These are phyloP conservation scores for Pachypsylla venusta DNA, from an alignment of 1,140 invertebrate genomes.

Conservation along the genomic window DNA sequence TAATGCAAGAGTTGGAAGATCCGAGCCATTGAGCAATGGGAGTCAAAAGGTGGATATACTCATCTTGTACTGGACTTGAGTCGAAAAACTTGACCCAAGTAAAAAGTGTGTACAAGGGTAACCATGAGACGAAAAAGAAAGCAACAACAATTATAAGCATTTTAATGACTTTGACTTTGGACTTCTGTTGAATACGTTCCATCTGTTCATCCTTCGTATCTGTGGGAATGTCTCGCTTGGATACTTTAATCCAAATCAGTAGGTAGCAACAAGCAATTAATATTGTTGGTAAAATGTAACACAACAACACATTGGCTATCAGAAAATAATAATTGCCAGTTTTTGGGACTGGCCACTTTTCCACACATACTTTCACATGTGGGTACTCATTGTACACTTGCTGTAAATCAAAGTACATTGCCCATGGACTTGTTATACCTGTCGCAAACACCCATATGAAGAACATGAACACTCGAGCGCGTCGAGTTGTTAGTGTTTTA, in stretches of 20 bases:
- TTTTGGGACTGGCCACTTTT: conserved; percentile 66
- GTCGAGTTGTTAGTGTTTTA: conserved; percentile 71
- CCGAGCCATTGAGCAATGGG: conserved; percentile 94
- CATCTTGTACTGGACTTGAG: conserved; percentile 50
- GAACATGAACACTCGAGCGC: conserved; percentile 71
- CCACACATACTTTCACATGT: conserved; percentile 33
- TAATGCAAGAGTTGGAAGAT: conserved; percentile 90
- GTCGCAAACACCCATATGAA: conserved; percentile 80
- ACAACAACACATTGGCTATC: conserved; percentile 72
- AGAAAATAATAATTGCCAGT: conserved; percentile 74
- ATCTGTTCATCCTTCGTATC: conserved; percentile 82
- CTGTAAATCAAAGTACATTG: conserved; percentile 73
- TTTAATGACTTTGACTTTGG: conserved; percentile 81
- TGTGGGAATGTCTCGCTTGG: conserved; percentile 68
- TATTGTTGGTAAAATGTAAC: conserved; percentile 83
- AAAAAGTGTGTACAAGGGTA: conserved; percentile 83
- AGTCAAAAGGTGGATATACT: conserved; percentile 60
- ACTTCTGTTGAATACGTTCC: conserved; percentile 80
- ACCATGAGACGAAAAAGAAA: conserved; percentile 86
- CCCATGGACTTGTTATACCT: conserved; percentile 72
- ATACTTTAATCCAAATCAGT: conserved; percentile 84
- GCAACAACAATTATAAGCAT: conserved; percentile 93
- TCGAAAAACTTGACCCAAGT: conserved; percentile 68
- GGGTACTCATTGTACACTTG: conserved; percentile 51
- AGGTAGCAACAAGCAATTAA: conserved; percentile 85